Conservation (phyloP, 1,140 invertebrate species). For the Pygmarrhopalites habei region DNA sequence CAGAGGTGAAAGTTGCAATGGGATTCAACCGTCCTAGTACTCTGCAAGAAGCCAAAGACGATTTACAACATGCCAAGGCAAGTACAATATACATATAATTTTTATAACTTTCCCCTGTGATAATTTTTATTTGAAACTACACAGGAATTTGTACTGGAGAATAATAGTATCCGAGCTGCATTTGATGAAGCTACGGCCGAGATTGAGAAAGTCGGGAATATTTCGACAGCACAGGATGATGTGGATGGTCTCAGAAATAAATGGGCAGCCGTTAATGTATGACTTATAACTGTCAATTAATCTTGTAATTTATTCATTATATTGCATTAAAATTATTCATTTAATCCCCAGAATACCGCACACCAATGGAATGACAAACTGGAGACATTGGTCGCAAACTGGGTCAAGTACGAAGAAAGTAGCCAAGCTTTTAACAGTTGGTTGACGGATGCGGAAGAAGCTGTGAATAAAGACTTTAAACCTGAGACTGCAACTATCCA, state of each 20-base stretch:
- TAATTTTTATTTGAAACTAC: no score
- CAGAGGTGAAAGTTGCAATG: conserved; percentile 60
- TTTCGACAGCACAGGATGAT: conserved; percentile 25
- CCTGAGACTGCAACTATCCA: not conserved
- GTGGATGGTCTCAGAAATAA: conserved; percentile 24
- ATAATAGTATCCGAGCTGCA: not conserved
- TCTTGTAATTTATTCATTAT: no score
- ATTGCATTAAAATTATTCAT: not conserved
- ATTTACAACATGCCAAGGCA: conserved; percentile 41
- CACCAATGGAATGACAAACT: conserved; percentile 26
- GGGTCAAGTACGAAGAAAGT: conserved; percentile 26
- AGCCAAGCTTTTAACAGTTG: conserved; percentile 18
- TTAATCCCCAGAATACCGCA: conserved; percentile 28
- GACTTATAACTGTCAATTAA: no score
- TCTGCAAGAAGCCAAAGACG: conserved; percentile 67
- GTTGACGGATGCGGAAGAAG: conserved; percentile 10
- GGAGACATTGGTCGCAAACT: conserved; percentile 25
- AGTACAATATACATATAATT: no score
- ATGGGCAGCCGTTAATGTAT: conserved; percentile 26
- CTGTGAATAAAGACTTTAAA: conserved; percentile 18
- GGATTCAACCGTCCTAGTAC: conserved; percentile 56
- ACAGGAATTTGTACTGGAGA: not conserved
- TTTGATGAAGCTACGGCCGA: conserved; percentile 3
- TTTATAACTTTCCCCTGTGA: no score
- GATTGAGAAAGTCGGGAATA: conserved; percentile 14